Base-by-base conservation (phyloP, 2,113 vertebrate genomes). In the Eleginops maclovinus region DNA sequence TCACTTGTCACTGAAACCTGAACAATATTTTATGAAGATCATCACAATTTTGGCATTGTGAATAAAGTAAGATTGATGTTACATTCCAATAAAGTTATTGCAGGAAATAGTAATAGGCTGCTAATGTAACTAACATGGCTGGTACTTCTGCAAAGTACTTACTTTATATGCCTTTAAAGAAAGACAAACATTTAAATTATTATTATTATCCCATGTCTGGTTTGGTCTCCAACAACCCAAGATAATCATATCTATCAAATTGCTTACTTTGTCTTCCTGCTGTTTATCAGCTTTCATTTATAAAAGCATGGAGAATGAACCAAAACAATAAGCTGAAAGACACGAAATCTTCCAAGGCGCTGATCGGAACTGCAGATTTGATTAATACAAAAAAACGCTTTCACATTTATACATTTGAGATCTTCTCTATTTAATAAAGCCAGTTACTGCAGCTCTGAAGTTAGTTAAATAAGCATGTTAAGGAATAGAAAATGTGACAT, bases 401-500 rank as follows among this genome's bases (percentile, higher is more conserved):
- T 17, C 10, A 49, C 13, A 40, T 58, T 36, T 46, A 41, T 12
- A 14, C 22, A 59, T 36, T 16, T 17, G 19, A 50, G 6, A 5
- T 72, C 36, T 50, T 61, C 19, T 3, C 6, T 16, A 15, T 7
- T 16, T 61, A 14, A n/a, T 22, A 40, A 36, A 3, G 19, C 1
- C 0, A 0, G 24, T 70, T 10, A 21, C 3, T 14, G 24, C 2
- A 46, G 22, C 46, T 54, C 46, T 46, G 19, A 59, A 41, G 1
- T 0, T 41, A 0, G 0, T 41, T 0, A 62, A 47, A 59, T n/a
- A 61, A 36, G 24, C 26, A 4, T 64, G 22, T 15, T 53, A 22
- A 46, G 46, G 19, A 46, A 61, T 22, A 83, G 10, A 72, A 63
- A 73, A 53, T 59, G 7, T 74, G 58, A 60, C 64, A 64, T 1